Percentiles rank a stretch among this genome's conserved stretches.
These are phyloP conservation scores for Bergia sp. DNA, from an alignment of 92 coral and sea anemone genomes.

Conservation along the genomic window DNA sequence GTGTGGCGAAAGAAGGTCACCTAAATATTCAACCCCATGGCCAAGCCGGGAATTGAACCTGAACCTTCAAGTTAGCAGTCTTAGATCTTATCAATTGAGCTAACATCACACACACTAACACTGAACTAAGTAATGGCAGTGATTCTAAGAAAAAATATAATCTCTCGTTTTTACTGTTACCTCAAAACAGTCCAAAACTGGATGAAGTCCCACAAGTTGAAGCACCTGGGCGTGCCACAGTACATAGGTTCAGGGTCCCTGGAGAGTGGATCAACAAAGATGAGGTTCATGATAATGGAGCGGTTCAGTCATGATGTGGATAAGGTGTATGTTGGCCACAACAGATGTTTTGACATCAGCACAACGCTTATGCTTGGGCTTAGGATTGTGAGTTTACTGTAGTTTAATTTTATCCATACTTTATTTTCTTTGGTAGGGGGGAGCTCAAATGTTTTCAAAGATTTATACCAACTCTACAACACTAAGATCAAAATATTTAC, in stretches of 20 bases:
- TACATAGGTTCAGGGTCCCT: slow-evolving; percentile 87
- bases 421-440: background rate
- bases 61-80: too few relatives aligned
- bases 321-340: slow-evolving; percentile 64
- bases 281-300: slow-evolving; percentile 96
- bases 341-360: slow-evolving; percentile 75
- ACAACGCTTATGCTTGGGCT: slow-evolving; percentile 85
- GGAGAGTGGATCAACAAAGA: slow-evolving; percentile 73
- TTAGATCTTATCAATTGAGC: too few relatives aligned
- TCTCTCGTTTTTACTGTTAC: background rate
- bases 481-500: too few relatives aligned
- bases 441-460: background rate
- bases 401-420: background rate
- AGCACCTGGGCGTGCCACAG: slow-evolving; percentile 91
- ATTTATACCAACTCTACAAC: background rate
- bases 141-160: background rate
- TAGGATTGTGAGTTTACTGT: slow-evolving; percentile 78
- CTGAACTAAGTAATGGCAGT: background rate
- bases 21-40: too few relatives aligned
- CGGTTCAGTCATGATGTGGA: slow-evolving; percentile 92
- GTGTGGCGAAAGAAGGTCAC: too few relatives aligned
- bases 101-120: too few relatives aligned
- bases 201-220: slow-evolving; percentile 81
- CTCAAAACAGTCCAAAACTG: slow-evolving; percentile 75
- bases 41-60: too few relatives aligned